Conservation (phyloP, 2,797 vertebrate genomes). For the Bovichtus diacanthus region DNA sequence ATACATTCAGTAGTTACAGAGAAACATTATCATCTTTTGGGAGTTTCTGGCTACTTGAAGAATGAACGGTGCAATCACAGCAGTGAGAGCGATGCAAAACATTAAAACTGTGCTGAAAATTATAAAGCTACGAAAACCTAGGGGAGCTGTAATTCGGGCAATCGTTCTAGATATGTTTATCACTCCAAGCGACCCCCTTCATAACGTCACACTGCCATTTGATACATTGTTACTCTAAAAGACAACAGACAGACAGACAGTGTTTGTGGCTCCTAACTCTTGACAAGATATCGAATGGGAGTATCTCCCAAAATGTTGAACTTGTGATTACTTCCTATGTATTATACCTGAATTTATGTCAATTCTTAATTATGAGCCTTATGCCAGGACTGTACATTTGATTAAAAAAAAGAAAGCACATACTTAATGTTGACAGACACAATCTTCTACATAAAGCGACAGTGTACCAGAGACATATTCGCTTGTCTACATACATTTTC, state of each 20-base stretch:
- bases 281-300: no score
- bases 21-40: not conserved
- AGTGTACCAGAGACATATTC: conserved; percentile 1
- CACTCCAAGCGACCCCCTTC: not conserved
- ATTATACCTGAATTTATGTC: not conserved
- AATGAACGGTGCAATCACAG: not conserved
- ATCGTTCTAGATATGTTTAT: no score
- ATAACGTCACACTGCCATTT: not conserved
- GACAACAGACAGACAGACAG: not conserved
- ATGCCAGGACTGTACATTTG: not conserved
- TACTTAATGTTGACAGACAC: not conserved
- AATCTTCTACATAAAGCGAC: not conserved
- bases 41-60: not conserved
- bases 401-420: not conserved
- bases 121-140: no score
- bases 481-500: no score
- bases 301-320: no score
- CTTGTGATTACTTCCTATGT: not conserved
- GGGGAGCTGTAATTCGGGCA: no score
- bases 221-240: not conserved
- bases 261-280: no score
- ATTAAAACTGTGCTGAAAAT: not conserved
- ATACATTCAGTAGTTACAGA: not conserved
- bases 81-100: not conserved
- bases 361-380: not conserved